These are phyloP conservation scores for Cerastis rubricosa DNA, from an alignment of 2,888 invertebrate species.

Conservation along the genomic window DNA sequence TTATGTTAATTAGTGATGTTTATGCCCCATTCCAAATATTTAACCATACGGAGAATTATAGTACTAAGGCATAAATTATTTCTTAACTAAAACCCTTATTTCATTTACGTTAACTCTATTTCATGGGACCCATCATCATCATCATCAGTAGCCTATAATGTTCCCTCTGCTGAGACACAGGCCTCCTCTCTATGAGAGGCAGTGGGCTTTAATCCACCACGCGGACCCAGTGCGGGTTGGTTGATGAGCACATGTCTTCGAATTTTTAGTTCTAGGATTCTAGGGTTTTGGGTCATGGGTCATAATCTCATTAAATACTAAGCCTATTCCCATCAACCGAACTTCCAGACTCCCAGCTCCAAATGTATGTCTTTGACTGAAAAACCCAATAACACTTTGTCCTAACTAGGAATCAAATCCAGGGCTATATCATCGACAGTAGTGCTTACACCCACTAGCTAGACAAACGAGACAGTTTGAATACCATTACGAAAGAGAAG, in stretches of 20 bases:
- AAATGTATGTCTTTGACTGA: background rate
- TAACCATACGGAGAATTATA: background rate
- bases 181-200: too few relatives aligned
- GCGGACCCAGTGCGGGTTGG: too few relatives aligned
- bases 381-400: background rate
- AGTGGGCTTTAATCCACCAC: too few relatives aligned
- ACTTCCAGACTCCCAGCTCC: background rate
- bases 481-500: background rate
- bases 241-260: too few relatives aligned
- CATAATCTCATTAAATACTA: too few relatives aligned
- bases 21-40: background rate
- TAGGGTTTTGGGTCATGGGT: too few relatives aligned
- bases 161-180: too few relatives aligned
- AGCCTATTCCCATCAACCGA: background rate
- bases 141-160: too few relatives aligned
- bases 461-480: background rate
- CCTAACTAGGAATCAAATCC: background rate
- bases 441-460: background rate
- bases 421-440: background rate
- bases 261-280: too few relatives aligned
- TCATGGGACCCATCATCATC: too few relatives aligned
- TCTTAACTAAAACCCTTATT: background rate
- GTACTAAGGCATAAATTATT: background rate
- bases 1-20: background rate
- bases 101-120: background rate